Base-by-base conservation (phyloP, 2,113 vertebrate species). In the Sorex araneus region DNA sequence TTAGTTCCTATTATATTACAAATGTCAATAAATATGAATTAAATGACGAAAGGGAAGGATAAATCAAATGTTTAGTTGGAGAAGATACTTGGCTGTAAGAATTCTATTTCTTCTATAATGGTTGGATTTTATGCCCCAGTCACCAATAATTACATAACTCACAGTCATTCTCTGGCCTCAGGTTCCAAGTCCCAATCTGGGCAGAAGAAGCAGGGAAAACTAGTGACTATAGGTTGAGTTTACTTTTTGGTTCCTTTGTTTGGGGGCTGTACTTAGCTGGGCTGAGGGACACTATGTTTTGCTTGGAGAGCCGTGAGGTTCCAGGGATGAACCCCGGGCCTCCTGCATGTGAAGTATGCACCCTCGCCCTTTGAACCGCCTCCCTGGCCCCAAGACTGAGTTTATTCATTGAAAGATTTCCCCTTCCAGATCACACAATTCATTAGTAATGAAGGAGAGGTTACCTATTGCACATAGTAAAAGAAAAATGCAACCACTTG, bases 391-490 rank as follows among this genome's bases (percentile, higher is more conserved):
- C 47, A 50, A 13, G 12, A 13, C 73, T 25, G 60, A 80, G 36
- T 45, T 93, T 47, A 66, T 32, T 34, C 43, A 84, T 32, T 74
- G 40, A 85, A 64, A 89, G 71, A 34, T 25, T 54, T 71, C 25
- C 45, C 36, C 34, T 89, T 76, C 73, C 28, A 54, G 30, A 32
- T 88, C 87, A 84, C 25, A 64, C 12, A 70, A 30, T 66, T 32
- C 16, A 34, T 91, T 84, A 90, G 77, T 84, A 88, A 89, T 74
- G 64, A 69, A 30, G 18, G 36, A 0, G 43, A 69, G 77, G 28
- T 36, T 19, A 78, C 63, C 28, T 40, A 32, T 13, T 84, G 78
- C 57, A 84, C 69, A 63, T 90, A 73, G 12, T 45, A 30, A 71
- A 91, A 84, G 30, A n/a, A 76, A 89, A 84, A 70, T 13, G 8